phyloP scores from a whole-genome alignment of 2,797 vertebrate species.

The Macropus fuliginosus region DNA sequence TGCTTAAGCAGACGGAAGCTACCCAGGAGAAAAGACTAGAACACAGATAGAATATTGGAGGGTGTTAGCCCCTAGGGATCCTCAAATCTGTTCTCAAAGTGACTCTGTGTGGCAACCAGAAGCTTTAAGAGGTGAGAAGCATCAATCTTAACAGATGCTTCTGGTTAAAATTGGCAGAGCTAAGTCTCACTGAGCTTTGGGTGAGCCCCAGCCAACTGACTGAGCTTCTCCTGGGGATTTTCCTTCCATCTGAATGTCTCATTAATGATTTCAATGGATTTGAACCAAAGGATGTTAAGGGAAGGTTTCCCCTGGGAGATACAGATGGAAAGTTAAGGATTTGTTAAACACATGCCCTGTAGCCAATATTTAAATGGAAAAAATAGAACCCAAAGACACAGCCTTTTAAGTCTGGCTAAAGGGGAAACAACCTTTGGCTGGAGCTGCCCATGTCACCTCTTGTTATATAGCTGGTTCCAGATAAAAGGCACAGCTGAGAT shows the following conservation, averaged over 20 bases:
- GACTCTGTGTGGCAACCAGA: neutral
- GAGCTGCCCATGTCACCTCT: neutral
- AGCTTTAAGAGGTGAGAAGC: neutral
- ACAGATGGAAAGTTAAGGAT: neutral
- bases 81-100: neutral
- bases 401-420: neutral
- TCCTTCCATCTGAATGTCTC: neutral
- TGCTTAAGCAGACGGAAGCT: neutral
- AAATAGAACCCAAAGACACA: neutral
- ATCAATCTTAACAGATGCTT: neutral
- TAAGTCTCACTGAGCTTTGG: neutral
- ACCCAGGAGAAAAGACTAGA: neutral
- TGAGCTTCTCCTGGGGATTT: neutral
- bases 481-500: neutral
- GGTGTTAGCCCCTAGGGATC: neutral
- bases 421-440: neutral
- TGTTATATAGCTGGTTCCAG: no score
- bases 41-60: neutral
- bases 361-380: neutral
- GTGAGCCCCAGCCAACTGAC: constrained; percentile 29
- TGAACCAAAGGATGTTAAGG: neutral
- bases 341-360: neutral
- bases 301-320: neutral
- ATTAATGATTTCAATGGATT: constrained; percentile 21
- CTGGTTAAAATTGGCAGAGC: neutral